Percentiles rank a stretch among this genome's conserved stretches.
Evolutionary conservation across 2,113 vertebrate species (phyloP).

Genomic region (Pteruthius melanotis): DNA sequence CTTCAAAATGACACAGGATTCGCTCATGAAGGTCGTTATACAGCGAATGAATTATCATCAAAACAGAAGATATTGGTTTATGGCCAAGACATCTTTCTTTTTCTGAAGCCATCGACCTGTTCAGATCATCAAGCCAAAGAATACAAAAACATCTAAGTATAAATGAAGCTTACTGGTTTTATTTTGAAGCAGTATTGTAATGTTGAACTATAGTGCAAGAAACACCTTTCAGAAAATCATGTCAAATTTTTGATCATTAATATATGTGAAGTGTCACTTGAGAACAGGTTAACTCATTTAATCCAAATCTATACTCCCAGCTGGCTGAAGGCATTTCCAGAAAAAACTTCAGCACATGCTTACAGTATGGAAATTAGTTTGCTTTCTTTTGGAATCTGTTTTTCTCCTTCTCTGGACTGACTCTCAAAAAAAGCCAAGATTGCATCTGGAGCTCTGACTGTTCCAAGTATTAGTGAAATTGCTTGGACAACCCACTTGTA

Average conservation of each 20-base stretch:
- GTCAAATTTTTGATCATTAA: not conserved
- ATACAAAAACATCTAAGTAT: not conserved
- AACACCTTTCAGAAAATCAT: not conserved
- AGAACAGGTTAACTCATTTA: not conserved
- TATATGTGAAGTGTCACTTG: not conserved
- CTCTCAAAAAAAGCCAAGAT: not conserved
- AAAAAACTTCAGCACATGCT: not conserved
- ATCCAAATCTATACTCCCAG: not conserved
- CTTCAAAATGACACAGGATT: not conserved
- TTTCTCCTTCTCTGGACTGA: not conserved
- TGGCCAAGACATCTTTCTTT: not conserved
- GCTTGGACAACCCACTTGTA: conserved; percentile 16
- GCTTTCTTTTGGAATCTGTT: not conserved
- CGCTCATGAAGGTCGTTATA: not conserved
- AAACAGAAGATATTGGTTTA: not conserved
- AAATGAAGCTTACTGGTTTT: not conserved
- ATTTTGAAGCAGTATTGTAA: not conserved
- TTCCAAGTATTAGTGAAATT: conserved; percentile 26
- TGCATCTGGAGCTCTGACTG: not conserved
- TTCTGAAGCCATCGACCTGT: not conserved
- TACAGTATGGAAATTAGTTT: not conserved
- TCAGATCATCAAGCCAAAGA: not conserved
- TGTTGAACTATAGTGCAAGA: not conserved
- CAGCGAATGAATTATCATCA: not conserved
- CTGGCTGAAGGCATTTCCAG: not conserved